Evolutionary conservation across 1,140 invertebrate species (phyloP).

Genomic region (Drosophila varians): DNA sequence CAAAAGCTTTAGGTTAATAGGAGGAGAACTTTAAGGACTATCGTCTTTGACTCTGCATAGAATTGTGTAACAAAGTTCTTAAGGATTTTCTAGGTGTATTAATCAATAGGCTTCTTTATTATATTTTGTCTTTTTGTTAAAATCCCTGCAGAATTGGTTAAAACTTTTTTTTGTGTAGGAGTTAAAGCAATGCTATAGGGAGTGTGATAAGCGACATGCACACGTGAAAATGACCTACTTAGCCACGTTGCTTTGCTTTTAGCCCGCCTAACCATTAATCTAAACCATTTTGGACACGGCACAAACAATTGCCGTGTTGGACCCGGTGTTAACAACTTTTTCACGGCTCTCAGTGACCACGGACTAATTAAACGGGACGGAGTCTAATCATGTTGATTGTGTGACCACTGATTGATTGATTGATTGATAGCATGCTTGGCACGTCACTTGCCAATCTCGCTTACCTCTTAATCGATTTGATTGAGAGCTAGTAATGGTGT

Average conservation of each 20-base stretch:
- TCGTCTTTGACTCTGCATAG: too few species aligned
- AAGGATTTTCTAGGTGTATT: too few species aligned
- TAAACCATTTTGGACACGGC: slow-evolving; percentile 49
- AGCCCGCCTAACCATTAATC: slow-evolving; percentile 35
- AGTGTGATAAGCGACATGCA: slow-evolving; percentile 56
- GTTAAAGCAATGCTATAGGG: slow-evolving; percentile 1
- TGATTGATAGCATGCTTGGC: slow-evolving; percentile 49
- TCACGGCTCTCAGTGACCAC: slow-evolving; percentile 34
- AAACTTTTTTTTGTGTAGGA: not conserved
- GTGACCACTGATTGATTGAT: slow-evolving; percentile 70
- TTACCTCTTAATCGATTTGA: not conserved
- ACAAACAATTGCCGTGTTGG: slow-evolving; percentile 43
- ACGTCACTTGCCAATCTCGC: slow-evolving; percentile 5
- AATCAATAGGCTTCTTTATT: not conserved
- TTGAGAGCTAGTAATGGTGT: too few species aligned
- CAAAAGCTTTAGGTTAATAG: not conserved
- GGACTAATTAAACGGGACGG: slow-evolving; percentile 63
- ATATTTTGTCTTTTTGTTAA: too few species aligned
- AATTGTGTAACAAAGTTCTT: too few species aligned
- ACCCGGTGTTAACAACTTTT: slow-evolving; percentile 46
- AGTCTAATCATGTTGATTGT: slow-evolving; percentile 72
- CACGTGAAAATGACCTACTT: slow-evolving; percentile 45
- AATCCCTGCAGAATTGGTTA: too few species aligned
- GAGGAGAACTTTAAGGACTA: too few species aligned
- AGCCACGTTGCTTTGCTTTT: not conserved